Conservation (phyloP, 2,888 invertebrate genomes). For the Pediacus dermestoides region DNA sequence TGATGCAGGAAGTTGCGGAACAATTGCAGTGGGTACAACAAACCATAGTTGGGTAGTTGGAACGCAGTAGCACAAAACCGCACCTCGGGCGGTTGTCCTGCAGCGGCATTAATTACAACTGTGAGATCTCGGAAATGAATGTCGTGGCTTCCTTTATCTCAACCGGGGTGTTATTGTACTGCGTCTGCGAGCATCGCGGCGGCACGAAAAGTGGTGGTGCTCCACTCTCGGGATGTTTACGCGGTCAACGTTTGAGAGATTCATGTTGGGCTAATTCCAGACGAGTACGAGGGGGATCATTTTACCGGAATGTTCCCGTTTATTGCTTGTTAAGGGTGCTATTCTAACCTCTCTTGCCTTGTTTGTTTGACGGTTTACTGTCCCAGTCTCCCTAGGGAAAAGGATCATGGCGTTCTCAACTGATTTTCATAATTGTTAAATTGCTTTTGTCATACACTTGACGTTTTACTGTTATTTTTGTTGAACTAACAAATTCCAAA, state of each 20-base stretch:
- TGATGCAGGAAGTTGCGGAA: conserved; percentile 33
- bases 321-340: conserved; percentile 45
- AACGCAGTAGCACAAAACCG: conserved; percentile 21
- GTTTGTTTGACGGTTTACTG: conserved; percentile 36
- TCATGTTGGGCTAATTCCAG: conserved; percentile 42
- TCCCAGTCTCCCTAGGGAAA: conserved; percentile 20
- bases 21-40: conserved; percentile 34
- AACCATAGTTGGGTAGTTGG: conserved; percentile 16
- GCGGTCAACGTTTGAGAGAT: conserved; percentile 38
- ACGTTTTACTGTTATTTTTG: too few species aligned
- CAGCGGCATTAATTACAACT: conserved; percentile 45
- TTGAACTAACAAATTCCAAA: too few species aligned
- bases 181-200: conserved; percentile 21
- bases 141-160: conserved; percentile 47
- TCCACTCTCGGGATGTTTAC: conserved; percentile 33
- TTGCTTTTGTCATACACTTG: conserved; percentile 9
- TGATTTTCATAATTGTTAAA: conserved; percentile 36
- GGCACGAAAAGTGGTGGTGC: conserved; percentile 15
- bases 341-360: conserved; percentile 38
- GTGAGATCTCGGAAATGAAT: conserved; percentile 46
- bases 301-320: conserved; percentile 39
- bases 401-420: conserved; percentile 25
- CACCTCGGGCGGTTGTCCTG: conserved; percentile 40
- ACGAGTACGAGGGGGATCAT: conserved; percentile 40
- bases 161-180: conserved; percentile 22